phyloP scores from a whole-genome alignment of 1,140 invertebrate genomes.

The Monochamus saltuarius region DNA sequence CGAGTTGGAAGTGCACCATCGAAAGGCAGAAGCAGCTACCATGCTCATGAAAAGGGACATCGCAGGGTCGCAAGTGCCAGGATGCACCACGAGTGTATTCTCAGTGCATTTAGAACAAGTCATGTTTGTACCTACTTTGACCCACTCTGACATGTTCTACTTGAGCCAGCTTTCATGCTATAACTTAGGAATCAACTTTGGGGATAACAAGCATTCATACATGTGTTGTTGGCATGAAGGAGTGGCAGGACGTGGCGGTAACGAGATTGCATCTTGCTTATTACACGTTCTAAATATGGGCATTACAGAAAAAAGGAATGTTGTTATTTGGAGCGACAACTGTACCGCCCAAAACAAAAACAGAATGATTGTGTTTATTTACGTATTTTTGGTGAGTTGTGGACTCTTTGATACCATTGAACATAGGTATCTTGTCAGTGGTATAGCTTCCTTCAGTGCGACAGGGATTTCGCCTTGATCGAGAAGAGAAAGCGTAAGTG shows the following conservation, averaged over 20 bases:
- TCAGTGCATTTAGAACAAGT: slow-evolving; percentile 23
- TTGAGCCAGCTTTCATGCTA: slow-evolving; percentile 23
- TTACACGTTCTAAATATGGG: slow-evolving; percentile 16
- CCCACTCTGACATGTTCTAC: slow-evolving; percentile 23
- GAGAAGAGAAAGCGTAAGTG: slow-evolving; percentile 23
- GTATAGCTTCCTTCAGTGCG: slow-evolving; percentile 22
- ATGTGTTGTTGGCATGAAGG: slow-evolving; percentile 24
- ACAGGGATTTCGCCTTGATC: slow-evolving; percentile 26
- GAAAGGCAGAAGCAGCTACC: slow-evolving; percentile 13
- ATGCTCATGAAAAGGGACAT: slow-evolving; percentile 8
- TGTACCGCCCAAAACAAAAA: slow-evolving; percentile 18
- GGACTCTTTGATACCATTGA: slow-evolving; percentile 28
- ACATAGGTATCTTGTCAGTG: slow-evolving; percentile 24
- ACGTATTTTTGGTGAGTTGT: slow-evolving; percentile 25
- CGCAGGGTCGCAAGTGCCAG: slow-evolving; percentile 5
- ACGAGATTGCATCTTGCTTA: slow-evolving; percentile 22
- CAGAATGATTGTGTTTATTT: slow-evolving; percentile 25
- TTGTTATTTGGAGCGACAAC: slow-evolving; percentile 22
- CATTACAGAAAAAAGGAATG: slow-evolving; percentile 11
- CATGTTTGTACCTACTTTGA: slow-evolving; percentile 22
- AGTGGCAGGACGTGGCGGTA: slow-evolving; percentile 17
- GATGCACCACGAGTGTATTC: neutral
- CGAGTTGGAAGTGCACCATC: slow-evolving; percentile 12
- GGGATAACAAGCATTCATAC: slow-evolving; percentile 15
- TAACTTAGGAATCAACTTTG: slow-evolving; percentile 21